These are phyloP conservation scores for Alviniconcha strummeri DNA, from an alignment of 2,888 invertebrate species.

Conservation along the genomic window DNA sequence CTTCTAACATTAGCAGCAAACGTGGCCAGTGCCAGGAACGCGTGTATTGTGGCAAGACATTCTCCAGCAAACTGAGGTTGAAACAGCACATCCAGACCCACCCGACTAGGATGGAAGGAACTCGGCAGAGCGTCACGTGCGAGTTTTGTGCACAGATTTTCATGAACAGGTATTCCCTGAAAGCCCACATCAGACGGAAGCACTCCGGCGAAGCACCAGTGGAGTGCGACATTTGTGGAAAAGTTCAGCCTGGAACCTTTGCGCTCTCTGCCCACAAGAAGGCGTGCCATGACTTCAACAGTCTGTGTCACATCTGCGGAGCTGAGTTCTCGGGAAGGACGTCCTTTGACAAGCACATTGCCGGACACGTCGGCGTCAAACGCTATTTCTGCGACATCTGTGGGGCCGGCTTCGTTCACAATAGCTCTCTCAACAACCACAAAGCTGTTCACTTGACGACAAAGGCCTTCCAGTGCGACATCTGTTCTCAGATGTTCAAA, in stretches of 20 bases:
- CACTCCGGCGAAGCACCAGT: constrained; percentile 17
- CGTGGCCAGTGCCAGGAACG: not conserved
- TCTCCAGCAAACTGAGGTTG: not conserved
- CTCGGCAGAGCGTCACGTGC: not conserved
- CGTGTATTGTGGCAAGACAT: not conserved
- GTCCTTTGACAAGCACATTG: constrained; percentile 15
- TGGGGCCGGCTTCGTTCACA: constrained; percentile 21
- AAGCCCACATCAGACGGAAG: constrained; percentile 13
- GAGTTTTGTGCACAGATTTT: constrained; percentile 10
- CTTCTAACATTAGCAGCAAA: not conserved
- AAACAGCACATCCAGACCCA: not conserved
- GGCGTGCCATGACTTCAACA: constrained; percentile 11
- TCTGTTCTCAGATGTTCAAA: constrained; percentile 22
- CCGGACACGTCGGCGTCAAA: constrained; percentile 17
- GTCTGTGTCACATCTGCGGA: constrained; percentile 23
- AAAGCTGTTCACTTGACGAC: not conserved
- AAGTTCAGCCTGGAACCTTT: not conserved
- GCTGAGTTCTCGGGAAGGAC: not conserved
- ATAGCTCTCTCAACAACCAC: constrained; percentile 20
- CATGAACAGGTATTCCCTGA: not conserved
- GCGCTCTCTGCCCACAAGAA: constrained; percentile 23
- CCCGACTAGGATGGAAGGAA: not conserved
- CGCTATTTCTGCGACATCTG: constrained; percentile 29
- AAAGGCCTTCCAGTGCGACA: constrained; percentile 20
- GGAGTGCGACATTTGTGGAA: constrained; percentile 21